Conservation (phyloP, 2,888 invertebrate genomes). For the Lasioglossum marginatum region DNA sequence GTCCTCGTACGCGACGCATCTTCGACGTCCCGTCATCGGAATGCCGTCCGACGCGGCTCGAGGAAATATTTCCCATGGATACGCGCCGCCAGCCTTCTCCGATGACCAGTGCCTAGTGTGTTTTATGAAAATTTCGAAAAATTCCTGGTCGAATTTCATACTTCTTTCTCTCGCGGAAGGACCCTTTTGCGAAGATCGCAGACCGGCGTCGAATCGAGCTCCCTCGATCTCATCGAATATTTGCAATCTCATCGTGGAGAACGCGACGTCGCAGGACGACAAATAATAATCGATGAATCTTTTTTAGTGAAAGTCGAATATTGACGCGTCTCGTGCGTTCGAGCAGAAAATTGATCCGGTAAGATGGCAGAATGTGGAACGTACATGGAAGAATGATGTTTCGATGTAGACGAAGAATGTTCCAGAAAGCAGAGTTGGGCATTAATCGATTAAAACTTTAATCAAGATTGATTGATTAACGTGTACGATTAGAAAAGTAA, state of each 20-base stretch:
- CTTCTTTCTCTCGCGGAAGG: too few species aligned
- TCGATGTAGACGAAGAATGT: too few species aligned
- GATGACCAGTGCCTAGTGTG: not conserved
- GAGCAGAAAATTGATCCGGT: not conserved
- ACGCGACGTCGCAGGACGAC: not conserved
- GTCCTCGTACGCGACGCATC: conserved; percentile 22
- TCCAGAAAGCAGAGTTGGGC: too few species aligned
- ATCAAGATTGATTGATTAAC: too few species aligned
- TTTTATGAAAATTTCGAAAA: not conserved
- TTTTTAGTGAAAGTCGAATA: not conserved
- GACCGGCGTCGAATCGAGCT: too few species aligned
- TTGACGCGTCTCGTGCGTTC: not conserved
- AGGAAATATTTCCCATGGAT: conserved; percentile 38
- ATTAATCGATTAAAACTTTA: too few species aligned
- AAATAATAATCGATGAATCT: not conserved
- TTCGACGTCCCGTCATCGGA: not conserved
- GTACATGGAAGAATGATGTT: not conserved
- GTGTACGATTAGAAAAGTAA: too few species aligned
- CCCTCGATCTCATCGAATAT: too few species aligned
- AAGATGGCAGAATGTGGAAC: not conserved
- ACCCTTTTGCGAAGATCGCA: too few species aligned
- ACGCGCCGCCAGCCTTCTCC: not conserved
- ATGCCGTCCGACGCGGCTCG: conserved; percentile 18
- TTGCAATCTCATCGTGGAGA: too few species aligned
- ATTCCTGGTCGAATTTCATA: not conserved